Evolutionary conservation across 2,113 vertebrate species (phyloP), one percentile per base, ranked within the genome.

Genomic region (Chaetorhynchus papuensis): DNA sequence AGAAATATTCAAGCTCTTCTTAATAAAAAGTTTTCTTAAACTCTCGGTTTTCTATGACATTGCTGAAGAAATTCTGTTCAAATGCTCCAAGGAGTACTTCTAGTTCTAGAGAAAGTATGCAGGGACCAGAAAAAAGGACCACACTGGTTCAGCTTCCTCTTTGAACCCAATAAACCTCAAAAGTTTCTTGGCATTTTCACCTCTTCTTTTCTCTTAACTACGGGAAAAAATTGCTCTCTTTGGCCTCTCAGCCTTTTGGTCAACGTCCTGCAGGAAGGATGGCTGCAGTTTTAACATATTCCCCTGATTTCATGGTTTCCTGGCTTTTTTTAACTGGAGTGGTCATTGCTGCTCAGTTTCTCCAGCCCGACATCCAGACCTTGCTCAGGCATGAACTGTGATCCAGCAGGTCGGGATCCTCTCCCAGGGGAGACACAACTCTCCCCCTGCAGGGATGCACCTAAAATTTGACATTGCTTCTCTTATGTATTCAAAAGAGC

Each of bases 381-480:
- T 37, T 60, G 50, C 15, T 18, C 37, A n/a, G 0, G 16, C 20
- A 22, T 30, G 8, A 16, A 2, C 10, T 24, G 7, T 6, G 42
- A 56, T 7, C 17, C 28, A 6, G 10, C 47, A 59, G 33, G 33
- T 3, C 37, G 61, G 59, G 63, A 88, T 68, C 44, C 33, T 44
- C 53, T 77, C 63, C 35, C 35, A 39, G 8, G 28, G 15, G 24
- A 87, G 13, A 45, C 42, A 39, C 7, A 20, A 7, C 6, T 33
- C 64, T 53, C 13, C 35, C 35, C 35, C 13, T 2, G 21, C 1
- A 13, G 22, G 53, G 57, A 20, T 7, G 15, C 1, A 22, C 1
- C 0, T 1, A 7, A 42, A 1, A 1, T 30, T 53, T 8, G 15
- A 9, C 15, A 4, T 6, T 23, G 13, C 20, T 76, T 27, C 53